Conservation (phyloP, 2,113 vertebrate species). For the Myrmophylax atrothorax region DNA sequence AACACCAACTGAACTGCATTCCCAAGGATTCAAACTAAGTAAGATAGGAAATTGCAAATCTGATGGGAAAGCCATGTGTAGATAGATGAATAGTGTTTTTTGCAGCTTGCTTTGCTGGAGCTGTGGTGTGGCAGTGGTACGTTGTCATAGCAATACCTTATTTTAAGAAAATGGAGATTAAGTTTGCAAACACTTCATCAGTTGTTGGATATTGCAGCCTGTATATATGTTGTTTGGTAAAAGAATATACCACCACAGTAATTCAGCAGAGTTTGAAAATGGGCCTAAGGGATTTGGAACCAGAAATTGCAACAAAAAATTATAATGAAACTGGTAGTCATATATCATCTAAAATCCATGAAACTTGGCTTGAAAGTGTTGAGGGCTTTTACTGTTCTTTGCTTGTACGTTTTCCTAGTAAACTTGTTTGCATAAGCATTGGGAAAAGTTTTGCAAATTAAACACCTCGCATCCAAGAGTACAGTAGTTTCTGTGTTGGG, state of each 20-base stretch:
- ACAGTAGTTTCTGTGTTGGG: not conserved
- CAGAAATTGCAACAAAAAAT: constrained; percentile 22
- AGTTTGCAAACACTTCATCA: constrained; percentile 28
- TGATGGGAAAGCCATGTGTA: not conserved
- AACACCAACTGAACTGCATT: not conserved
- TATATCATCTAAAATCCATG: not conserved
- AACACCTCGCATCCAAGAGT: not conserved
- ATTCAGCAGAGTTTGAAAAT: constrained; percentile 24
- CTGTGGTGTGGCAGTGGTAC: not conserved
- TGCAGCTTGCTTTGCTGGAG: not conserved
- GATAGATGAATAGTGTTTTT: not conserved
- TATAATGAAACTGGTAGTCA: not conserved
- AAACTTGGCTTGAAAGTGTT: not conserved
- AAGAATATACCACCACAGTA: not conserved
- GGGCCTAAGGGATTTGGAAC: constrained; percentile 28
- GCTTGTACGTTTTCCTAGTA: not conserved
- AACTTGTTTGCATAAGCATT: not conserved
- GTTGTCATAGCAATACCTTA: constrained; percentile 46
- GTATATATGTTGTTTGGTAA: not conserved
- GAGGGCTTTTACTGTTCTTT: not conserved
- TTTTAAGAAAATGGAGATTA: constrained; percentile 40
- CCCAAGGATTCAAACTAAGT: not conserved
- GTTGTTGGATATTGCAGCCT: not conserved
- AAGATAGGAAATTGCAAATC: not conserved
- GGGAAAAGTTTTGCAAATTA: not conserved